Evolutionary conservation across 2,113 vertebrate species (phyloP).

Genomic region (Paraplagusia blochii): DNA sequence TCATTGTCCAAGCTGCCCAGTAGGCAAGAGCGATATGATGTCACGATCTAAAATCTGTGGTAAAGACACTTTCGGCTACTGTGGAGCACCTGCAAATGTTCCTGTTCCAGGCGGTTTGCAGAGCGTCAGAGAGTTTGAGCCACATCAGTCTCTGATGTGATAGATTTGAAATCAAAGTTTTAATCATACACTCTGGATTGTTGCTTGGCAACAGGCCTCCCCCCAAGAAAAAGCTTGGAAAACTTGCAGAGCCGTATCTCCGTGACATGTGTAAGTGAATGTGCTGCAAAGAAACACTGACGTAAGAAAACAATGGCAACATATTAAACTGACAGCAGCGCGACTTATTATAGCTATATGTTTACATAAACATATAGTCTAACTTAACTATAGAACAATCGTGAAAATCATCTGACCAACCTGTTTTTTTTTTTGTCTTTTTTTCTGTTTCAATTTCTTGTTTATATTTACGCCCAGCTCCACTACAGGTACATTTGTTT

Average conservation of each 20-base stretch:
- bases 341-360: neutral
- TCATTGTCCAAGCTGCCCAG: neutral
- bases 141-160: constrained; percentile 68
- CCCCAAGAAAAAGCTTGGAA: constrained; percentile 41
- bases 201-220: constrained; percentile 72
- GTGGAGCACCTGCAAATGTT: constrained; percentile 30
- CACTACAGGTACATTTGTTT: too few species aligned
- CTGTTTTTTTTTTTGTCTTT: too few species aligned
- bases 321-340: neutral
- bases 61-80: constrained; percentile 43
- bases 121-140: constrained; percentile 57
- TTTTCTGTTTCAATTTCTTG: too few species aligned
- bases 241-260: constrained; percentile 16
- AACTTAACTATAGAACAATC: too few species aligned
- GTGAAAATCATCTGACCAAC: too few species aligned
- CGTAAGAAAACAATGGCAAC: neutral
- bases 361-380: too few species aligned
- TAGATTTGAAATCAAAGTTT: constrained; percentile 76
- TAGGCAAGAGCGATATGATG: too few species aligned
- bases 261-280: constrained; percentile 20
- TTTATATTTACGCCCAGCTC: too few species aligned
- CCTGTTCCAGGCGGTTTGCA: constrained; percentile 48
- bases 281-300: constrained; percentile 24
- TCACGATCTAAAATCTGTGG: constrained; percentile 47
- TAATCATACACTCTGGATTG: constrained; percentile 68